Evolutionary conservation across 1,140 invertebrate genomes (phyloP), one percentile per base, ranked within the genome.

Genomic region (Trialeurodes vaporariorum): DNA sequence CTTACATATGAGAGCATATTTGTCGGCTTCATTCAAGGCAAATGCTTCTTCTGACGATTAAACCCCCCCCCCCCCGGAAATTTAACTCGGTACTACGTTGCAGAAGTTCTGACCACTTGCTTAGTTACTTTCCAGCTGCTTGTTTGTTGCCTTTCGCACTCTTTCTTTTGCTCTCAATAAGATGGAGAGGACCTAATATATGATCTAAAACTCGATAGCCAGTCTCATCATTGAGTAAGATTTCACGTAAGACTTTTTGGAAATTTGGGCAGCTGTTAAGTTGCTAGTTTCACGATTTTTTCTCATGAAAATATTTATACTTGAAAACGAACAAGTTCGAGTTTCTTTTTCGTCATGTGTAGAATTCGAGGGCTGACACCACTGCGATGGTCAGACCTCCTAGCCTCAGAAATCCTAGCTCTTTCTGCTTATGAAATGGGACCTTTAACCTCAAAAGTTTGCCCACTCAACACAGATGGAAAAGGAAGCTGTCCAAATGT

Each of bases 401-500:
- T 22, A n/a, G 74, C 17, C 65, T 74, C 74, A 70, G 72, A 75
- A n/a, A n/a, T n/a, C 1, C 69, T 68, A 1, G 71, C 70, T 40
- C 72, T 74, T 68, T 68, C 71, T 49, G 64, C 71, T 17, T 64
- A 67, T 1, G 71, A 74, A 1, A 72, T 71, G 13, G 2, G 61
- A 49, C 66, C 65, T 25, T 66, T 67, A 59, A 75, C 74, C 70
- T 69, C 67, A 63, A 73, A 79, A 67, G 73, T 73, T 64, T 76
- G 69, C 59, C 77, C 76, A 1, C 71, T 62, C 61, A 77, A 78
- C 65, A 79, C 77, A 34, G 60, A 1, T 23, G 76, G 76, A 73
- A 78, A 78, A 9, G 77, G 76, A 24, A 78, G 64, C 70, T 78
- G 76, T 72, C 77, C 76, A 22, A 73, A 72, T n/a, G n/a, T n/a